Evolutionary conservation across 2,113 vertebrate species (phyloP).

Genomic region (Setophaga petechia): DNA sequence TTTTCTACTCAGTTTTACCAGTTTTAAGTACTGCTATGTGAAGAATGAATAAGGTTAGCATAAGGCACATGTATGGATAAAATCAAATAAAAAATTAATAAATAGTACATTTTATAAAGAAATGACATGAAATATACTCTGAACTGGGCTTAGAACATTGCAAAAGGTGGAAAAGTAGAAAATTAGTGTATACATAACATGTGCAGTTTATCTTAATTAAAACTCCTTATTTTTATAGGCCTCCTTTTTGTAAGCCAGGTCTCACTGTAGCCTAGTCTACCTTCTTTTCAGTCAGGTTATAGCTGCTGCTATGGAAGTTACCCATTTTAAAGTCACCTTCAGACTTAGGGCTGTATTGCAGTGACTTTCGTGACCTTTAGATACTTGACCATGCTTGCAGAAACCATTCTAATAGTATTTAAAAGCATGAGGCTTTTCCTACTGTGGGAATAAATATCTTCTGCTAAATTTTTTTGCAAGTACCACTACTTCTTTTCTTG

Average conservation of each 20-base stretch:
- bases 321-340: neutral
- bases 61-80: neutral
- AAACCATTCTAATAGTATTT: neutral
- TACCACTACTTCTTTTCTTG: neutral
- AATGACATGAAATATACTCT: neutral
- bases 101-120: neutral
- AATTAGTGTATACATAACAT: neutral
- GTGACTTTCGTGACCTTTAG: neutral
- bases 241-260: neutral
- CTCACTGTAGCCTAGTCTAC: neutral
- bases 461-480: neutral
- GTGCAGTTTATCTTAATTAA: neutral
- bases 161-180: neutral
- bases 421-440: neutral
- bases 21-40: neutral
- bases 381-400: neutral
- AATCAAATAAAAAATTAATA: neutral
- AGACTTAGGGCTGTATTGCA: neutral
- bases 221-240: neutral
- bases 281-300: neutral
- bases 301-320: neutral
- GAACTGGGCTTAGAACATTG: neutral
- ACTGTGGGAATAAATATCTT: neutral
- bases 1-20: neutral
- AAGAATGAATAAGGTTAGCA: neutral